Evolutionary conservation across 2,888 invertebrate species (phyloP), one percentile per base, ranked within the genome.

Genomic region (Copidosoma aretas): DNA sequence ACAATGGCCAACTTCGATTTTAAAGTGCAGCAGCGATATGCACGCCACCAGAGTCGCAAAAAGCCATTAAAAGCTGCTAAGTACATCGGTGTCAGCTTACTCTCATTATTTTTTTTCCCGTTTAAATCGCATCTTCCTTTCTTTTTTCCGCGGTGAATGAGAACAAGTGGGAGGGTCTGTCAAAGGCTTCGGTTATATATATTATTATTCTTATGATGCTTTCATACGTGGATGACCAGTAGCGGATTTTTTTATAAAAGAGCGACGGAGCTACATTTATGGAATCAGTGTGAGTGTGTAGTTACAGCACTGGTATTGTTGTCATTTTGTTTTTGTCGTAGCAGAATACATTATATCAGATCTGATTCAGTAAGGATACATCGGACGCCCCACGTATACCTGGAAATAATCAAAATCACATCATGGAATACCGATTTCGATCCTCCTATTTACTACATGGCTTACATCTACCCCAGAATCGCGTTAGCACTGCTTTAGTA

Each of bases 1-100:
- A 14, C 19, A n/a, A 54, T 15, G 21, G 14, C 53, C 19, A 12
- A 43, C 53, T 62, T 62, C 41, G 62, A 62, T 62, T 62, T 62
- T 54, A 53, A 53, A 62, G 24, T 14, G 14, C 43, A 17, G 43
- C 53, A 12, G 15, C 21, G 46, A 15, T 32, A 62, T 46, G 32
- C 32, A 3, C 32, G 32, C 3, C 32, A 32, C 32, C 32, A 43
- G 61, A 60, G 54, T 64, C 54, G 43, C 58, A 64, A 68, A 68
- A 60, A 60, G 64, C 62, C 43, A 63, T 68, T 52, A 51, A 58
- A 22, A 25, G 32, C 32, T 56, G 32, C 32, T 56, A 60, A 60
- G 60, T 60, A 51, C 49, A 52, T 12, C 43, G 41, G n/a, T 32
- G 53, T 52, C 15, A 19, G 52, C 25, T 10, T 15, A 21, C 54